Conservation (phyloP, 2,888 invertebrate genomes). For the Eristalis arbustorum region DNA sequence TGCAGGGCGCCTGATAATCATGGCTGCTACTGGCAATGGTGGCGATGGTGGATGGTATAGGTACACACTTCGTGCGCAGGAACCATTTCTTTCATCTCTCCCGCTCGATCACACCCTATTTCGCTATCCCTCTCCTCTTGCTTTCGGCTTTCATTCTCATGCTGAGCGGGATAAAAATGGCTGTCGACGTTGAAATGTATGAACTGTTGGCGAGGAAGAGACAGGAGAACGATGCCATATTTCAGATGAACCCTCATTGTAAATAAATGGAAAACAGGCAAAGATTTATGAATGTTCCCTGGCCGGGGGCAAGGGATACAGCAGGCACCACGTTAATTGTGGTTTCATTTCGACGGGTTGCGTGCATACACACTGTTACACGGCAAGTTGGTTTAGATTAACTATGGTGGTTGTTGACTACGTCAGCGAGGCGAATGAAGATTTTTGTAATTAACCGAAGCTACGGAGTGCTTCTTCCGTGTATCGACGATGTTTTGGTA, state of each 20-base stretch:
- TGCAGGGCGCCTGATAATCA: conserved; percentile 30
- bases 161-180: conserved; percentile 43
- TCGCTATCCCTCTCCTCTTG: neutral
- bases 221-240: conserved; percentile 8
- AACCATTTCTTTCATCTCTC: conserved; percentile 7
- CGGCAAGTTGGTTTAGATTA: conserved; percentile 50
- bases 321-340: conserved; percentile 46
- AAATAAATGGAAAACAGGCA: conserved; percentile 57
- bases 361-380: conserved; percentile 33
- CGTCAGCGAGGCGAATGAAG: neutral
- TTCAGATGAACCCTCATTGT: conserved; percentile 26
- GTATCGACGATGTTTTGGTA: neutral
- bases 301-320: conserved; percentile 25
- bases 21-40: conserved; percentile 46
- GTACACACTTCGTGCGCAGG: conserved; percentile 37
- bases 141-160: neutral
- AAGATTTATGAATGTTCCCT: conserved; percentile 51
- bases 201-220: neutral
- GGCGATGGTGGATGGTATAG: conserved; percentile 23
- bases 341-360: conserved; percentile 56
- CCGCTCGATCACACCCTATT: neutral
- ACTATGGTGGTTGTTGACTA: neutral
- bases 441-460: conserved; percentile 29
- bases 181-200: conserved; percentile 14
- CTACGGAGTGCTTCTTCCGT: neutral